These are phyloP conservation scores for Macrotrachela quadricornifera DNA, from an alignment of 1,140 invertebrate genomes.

Conservation along the genomic window DNA sequence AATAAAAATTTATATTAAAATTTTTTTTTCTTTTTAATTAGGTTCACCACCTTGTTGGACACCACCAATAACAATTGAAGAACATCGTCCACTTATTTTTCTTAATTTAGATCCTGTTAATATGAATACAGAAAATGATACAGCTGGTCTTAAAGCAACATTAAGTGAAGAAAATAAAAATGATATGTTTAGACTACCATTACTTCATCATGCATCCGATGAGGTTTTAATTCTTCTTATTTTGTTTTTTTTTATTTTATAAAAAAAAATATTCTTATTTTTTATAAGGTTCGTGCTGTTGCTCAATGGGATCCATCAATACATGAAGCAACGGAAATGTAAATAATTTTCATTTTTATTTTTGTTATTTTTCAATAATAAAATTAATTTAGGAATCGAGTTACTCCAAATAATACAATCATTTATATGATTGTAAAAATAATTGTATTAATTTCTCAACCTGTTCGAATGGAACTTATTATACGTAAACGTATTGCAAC, in stretches of 20 bases:
- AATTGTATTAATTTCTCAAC: constrained; percentile 77
- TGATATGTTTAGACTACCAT: constrained; percentile 33
- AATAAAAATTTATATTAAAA: no score
- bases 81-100: constrained; percentile 88
- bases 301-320: constrained; percentile 89
- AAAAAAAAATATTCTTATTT: constrained; percentile 44
- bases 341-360: no score
- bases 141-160: constrained; percentile 51
- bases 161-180: no score
- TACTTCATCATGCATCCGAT: constrained; percentile 81
- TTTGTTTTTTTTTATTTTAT: no score
- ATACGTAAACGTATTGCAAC: no score
- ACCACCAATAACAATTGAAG: constrained; percentile 71
- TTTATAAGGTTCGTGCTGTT: constrained; percentile 50
- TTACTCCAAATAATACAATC: constrained; percentile 33
- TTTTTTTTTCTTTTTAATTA: not conserved
- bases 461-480: constrained; percentile 69
- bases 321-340: constrained; percentile 44
- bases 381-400: constrained; percentile 42
- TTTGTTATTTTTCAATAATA: no score
- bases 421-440: constrained; percentile 67
- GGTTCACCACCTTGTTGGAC: constrained; percentile 33
- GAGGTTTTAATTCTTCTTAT: constrained; percentile 55
- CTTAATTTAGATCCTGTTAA: constrained; percentile 71
- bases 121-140: constrained; percentile 51